Conservation (phyloP, 37 sponge, comb jelly and placozoan species). For the Ianthella basta region DNA sequence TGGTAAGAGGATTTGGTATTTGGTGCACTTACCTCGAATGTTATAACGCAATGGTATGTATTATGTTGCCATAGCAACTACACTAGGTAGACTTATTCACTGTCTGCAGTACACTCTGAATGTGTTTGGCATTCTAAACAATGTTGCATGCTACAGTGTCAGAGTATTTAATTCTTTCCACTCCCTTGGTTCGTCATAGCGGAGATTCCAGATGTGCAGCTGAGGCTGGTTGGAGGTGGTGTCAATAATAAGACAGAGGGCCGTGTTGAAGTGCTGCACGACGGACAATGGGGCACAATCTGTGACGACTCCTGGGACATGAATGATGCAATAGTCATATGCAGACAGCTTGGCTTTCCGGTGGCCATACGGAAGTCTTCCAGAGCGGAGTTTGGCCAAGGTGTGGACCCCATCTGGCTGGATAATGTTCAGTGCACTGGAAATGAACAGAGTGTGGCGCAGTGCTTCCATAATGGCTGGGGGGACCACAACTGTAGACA, state of each 20-base stretch:
- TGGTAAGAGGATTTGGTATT: too few species aligned
- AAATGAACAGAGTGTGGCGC: neutral
- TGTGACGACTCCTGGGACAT: slow-evolving; percentile 32
- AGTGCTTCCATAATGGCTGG: slow-evolving; percentile 14
- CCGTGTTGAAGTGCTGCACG: slow-evolving; percentile 10
- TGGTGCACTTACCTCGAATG: neutral
- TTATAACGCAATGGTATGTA: neutral
- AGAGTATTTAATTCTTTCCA: too few species aligned
- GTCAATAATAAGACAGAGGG: neutral
- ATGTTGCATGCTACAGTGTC: too few species aligned
- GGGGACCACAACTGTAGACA: slow-evolving; percentile 9
- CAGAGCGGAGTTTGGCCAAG: neutral
- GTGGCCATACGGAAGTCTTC: neutral
- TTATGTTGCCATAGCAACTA: neutral
- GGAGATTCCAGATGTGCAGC: neutral
- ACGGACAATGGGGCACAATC: slow-evolving; percentile 26
- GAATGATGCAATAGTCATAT: slow-evolving; percentile 1
- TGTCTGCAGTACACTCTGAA: too few species aligned
- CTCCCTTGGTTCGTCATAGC: neutral
- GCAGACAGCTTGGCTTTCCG: slow-evolving; percentile 19
- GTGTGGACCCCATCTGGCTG: slow-evolving; percentile 12
- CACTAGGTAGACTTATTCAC: too few species aligned
- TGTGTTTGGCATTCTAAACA: too few species aligned
- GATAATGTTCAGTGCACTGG: slow-evolving; percentile 12
- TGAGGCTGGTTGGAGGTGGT: neutral